Percentiles rank a stretch among this genome's conserved stretches.
Conservation (phyloP, 2,888 invertebrate genomes). For the Pimpla rufipes region DNA sequence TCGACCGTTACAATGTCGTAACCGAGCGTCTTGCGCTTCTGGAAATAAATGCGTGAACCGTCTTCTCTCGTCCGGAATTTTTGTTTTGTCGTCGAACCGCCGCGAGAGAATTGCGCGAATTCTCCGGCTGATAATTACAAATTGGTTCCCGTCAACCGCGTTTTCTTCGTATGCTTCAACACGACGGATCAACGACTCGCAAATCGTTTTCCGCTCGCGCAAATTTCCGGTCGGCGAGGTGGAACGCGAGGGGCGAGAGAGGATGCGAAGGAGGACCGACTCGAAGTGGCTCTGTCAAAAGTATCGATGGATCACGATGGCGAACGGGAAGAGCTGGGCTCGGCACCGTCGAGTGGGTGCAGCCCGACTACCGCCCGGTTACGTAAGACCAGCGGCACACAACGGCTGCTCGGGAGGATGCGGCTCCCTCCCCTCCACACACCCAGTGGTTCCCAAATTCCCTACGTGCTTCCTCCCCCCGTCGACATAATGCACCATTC, state of each 20-base stretch:
- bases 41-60: neutral
- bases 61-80: neutral
- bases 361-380: slow-evolving; percentile 56
- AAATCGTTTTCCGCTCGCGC: slow-evolving; percentile 17
- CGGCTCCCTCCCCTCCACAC: slow-evolving; percentile 1
- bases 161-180: no score
- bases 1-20: slow-evolving; percentile 16
- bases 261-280: neutral
- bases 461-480: neutral
- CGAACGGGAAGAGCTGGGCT: slow-evolving; percentile 45
- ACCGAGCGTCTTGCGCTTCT: neutral
- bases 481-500: neutral
- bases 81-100: neutral
- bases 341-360: slow-evolving; percentile 66
- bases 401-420: slow-evolving; percentile 55
- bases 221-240: slow-evolving; percentile 44
- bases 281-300: slow-evolving; percentile 50
- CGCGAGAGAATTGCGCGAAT: neutral
- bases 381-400: slow-evolving; percentile 60
- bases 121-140: neutral
- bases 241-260: neutral
- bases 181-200: slow-evolving; percentile 10
- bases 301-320: slow-evolving; percentile 63
- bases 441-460: slow-evolving; percentile 47
- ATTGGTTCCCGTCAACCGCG: no score